These are phyloP conservation scores for Vandiemenella viatica DNA, from an alignment of 2,888 invertebrate species.

Conservation along the genomic window DNA sequence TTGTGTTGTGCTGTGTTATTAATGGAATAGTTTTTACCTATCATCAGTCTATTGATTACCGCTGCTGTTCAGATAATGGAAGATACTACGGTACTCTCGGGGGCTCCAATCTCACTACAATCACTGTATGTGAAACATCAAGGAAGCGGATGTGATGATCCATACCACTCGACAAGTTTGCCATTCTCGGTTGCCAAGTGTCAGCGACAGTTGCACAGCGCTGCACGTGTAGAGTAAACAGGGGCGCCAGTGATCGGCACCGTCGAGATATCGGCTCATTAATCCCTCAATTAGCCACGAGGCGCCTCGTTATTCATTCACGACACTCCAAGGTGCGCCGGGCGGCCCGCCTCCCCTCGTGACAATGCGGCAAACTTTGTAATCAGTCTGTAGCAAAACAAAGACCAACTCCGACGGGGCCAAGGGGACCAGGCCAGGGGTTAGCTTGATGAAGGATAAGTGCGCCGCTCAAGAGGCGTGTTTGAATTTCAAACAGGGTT, in stretches of 20 bases:
- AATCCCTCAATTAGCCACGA: background rate
- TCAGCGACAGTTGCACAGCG: background rate
- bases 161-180: too few species aligned
- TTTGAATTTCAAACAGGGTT: background rate
- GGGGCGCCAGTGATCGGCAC: background rate
- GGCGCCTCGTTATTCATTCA: too few species aligned
- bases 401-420: too few species aligned
- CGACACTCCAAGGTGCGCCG: background rate
- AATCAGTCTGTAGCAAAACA: background rate
- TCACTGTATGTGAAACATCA: too few species aligned
- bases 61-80: too few species aligned
- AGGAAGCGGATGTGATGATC: too few species aligned
- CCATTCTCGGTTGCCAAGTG: background rate
- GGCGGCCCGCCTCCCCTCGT: background rate
- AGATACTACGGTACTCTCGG: too few species aligned
- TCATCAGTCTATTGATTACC: too few species aligned
- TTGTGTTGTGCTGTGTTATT: too few species aligned
- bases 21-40: too few species aligned
- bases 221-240: background rate
- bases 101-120: too few species aligned
- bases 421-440: background rate
- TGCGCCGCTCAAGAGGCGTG: background rate
- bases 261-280: background rate
- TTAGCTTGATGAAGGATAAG: background rate
- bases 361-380: too few species aligned